These are phyloP conservation scores for Carterocephalus palaemon DNA, from an alignment of 2,888 invertebrate species.

Conservation along the genomic window DNA sequence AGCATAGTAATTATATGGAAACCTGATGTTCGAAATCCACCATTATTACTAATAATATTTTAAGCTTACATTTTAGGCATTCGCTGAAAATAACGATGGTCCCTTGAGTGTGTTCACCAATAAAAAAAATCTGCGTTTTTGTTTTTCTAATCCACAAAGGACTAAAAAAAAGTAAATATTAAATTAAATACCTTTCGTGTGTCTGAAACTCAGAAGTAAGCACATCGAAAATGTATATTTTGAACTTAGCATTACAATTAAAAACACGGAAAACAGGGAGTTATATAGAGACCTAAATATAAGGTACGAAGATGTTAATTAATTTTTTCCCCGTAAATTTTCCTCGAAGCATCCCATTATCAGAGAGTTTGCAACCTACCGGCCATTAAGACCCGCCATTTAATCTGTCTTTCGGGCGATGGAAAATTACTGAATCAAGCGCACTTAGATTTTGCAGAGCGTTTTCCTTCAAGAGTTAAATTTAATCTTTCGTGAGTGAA, in stretches of 20 bases:
- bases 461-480: conserved; percentile 8
- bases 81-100: too few relatives aligned
- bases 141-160: too few relatives aligned
- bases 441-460: conserved; percentile 15
- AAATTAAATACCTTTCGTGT: too few relatives aligned
- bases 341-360: conserved; percentile 35
- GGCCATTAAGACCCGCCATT: conserved; percentile 38
- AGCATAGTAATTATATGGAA: too few relatives aligned
- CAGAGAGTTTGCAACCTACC: conserved; percentile 37
- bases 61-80: too few relatives aligned
- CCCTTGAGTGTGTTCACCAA: too few relatives aligned
- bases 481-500: neutral
- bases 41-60: too few relatives aligned
- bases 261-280: neutral
- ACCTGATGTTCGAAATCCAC: too few relatives aligned
- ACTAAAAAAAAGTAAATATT: too few relatives aligned
- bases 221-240: too few relatives aligned
- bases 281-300: conserved; percentile 28
- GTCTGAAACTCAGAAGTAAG: too few relatives aligned
- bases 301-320: conserved; percentile 42
- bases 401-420: conserved; percentile 34
- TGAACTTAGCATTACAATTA: neutral
- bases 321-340: conserved; percentile 40
- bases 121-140: too few relatives aligned
- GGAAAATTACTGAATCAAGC: conserved; percentile 17